Conservation (phyloP, 2,797 vertebrate species). For the Dallia pectoralis region DNA sequence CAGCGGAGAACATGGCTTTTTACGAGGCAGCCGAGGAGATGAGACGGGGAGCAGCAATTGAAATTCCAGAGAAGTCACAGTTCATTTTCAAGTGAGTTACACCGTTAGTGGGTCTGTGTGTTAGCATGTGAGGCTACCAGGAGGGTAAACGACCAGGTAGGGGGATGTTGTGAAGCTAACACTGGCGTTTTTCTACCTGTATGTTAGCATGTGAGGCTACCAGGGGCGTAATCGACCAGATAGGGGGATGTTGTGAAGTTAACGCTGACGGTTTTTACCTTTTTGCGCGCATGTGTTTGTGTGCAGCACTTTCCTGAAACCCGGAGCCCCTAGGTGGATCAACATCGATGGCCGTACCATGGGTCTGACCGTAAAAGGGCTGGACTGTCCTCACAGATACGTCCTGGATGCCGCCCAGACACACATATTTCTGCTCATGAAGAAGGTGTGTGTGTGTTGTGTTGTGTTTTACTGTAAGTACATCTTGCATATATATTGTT, state of each 20-base stretch:
- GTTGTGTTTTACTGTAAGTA: conserved; percentile 61
- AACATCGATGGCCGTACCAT: conserved; percentile 97
- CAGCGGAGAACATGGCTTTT: conserved; percentile 95
- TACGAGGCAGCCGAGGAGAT: conserved; percentile 98
- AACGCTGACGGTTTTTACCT: neutral
- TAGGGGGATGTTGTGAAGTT: neutral
- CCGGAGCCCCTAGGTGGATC: conserved; percentile 94
- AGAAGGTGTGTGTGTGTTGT: conserved; percentile 80
- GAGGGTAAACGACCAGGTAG: too few species aligned
- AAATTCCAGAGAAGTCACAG: conserved; percentile 88
- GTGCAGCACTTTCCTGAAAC: conserved; percentile 88
- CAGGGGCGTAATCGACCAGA: too few species aligned
- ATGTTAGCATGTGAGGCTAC: neutral
- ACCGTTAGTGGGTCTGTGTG: conserved; percentile 4
- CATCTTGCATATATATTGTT: too few species aligned
- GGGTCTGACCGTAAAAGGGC: conserved; percentile 92
- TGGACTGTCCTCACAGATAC: conserved; percentile 91
- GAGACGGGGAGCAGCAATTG: conserved; percentile 87
- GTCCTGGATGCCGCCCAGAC: conserved; percentile 94
- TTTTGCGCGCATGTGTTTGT: conserved; percentile 8
- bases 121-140: too few species aligned
- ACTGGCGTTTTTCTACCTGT: neutral
- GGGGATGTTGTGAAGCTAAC: neutral
- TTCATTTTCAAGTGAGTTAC: conserved; percentile 89
- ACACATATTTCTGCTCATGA: conserved; percentile 98